Percentiles rank a stretch among this genome's conserved stretches.
These are phyloP conservation scores for Pyrrhosoma nymphula DNA, from an alignment of 2,888 invertebrate species.

Conservation along the genomic window DNA sequence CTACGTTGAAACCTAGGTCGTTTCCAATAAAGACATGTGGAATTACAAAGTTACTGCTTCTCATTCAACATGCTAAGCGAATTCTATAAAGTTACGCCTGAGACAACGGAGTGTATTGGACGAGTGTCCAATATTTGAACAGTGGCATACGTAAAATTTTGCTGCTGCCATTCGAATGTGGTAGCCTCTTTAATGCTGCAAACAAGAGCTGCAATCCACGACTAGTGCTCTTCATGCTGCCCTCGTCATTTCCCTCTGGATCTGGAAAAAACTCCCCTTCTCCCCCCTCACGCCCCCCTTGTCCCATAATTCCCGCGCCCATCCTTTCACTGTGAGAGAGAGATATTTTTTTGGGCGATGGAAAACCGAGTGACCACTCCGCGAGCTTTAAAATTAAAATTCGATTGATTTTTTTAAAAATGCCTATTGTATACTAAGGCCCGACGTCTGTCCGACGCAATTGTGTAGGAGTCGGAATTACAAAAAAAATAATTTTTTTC, in stretches of 20 bases:
- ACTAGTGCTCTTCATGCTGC: neutral
- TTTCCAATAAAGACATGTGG: too few species aligned
- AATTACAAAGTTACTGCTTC: too few species aligned
- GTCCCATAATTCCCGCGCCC: neutral
- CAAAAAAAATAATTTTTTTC: neutral
- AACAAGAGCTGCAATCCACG: neutral
- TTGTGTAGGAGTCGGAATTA: constrained; percentile 7
- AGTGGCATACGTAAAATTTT: neutral
- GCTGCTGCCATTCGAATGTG: neutral
- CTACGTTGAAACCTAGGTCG: too few species aligned
- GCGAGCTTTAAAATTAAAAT: constrained; percentile 33
- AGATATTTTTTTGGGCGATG: constrained; percentile 13
- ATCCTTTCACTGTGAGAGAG: neutral
- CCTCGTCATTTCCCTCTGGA: neutral
- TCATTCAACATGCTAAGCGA: too few species aligned
- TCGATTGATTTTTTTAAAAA: neutral
- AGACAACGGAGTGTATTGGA: too few species aligned
- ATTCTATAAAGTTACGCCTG: too few species aligned
- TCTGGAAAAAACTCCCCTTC: neutral
- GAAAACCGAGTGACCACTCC: constrained; percentile 19
- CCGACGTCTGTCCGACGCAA: constrained; percentile 16
- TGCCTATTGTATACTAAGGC: neutral
- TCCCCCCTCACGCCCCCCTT: neutral
- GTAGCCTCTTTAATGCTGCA: neutral
- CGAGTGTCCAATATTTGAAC: too few species aligned